These are phyloP conservation scores for Ornithoptera alexandrae DNA, from an alignment of 2,888 invertebrate species.

Conservation along the genomic window DNA sequence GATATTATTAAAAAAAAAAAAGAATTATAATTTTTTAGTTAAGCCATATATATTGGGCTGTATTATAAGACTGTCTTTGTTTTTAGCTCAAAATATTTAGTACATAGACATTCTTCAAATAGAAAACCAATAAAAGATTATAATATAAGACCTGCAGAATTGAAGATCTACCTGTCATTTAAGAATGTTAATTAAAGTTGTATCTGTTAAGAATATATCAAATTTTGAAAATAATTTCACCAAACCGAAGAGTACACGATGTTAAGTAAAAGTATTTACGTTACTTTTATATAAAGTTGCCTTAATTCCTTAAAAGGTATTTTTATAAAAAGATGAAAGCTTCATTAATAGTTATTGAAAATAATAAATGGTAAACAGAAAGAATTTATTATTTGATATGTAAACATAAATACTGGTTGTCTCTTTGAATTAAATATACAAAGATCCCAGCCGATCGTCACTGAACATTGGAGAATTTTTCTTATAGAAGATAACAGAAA, in stretches of 20 bases:
- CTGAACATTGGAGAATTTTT: too few species aligned
- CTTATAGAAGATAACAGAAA: too few species aligned
- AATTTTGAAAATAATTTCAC: neutral
- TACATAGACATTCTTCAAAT: too few species aligned
- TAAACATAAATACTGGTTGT: neutral
- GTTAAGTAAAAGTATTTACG: slow-evolving; percentile 17
- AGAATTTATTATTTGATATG: neutral
- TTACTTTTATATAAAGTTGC: slow-evolving; percentile 15
- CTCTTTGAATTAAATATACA: neutral
- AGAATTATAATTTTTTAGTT: too few species aligned
- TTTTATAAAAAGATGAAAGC: slow-evolving; percentile 5
- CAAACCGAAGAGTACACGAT: slow-evolving; percentile 13
- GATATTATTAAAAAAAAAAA: too few species aligned
- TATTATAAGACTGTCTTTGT: too few species aligned
- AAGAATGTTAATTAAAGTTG: slow-evolving; percentile 14
- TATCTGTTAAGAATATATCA: too few species aligned
- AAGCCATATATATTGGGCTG: too few species aligned
- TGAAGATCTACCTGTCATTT: neutral
- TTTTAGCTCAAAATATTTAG: too few species aligned
- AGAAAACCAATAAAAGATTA: too few species aligned
- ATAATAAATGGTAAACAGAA: neutral
- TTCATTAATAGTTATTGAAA: neutral
- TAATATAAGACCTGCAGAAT: too few species aligned
- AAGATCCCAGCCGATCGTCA: too few species aligned
- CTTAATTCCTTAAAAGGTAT: slow-evolving; percentile 11